These are phyloP conservation scores for Thomomys bottae DNA, from an alignment of 2,113 vertebrate species.

Conservation along the genomic window DNA sequence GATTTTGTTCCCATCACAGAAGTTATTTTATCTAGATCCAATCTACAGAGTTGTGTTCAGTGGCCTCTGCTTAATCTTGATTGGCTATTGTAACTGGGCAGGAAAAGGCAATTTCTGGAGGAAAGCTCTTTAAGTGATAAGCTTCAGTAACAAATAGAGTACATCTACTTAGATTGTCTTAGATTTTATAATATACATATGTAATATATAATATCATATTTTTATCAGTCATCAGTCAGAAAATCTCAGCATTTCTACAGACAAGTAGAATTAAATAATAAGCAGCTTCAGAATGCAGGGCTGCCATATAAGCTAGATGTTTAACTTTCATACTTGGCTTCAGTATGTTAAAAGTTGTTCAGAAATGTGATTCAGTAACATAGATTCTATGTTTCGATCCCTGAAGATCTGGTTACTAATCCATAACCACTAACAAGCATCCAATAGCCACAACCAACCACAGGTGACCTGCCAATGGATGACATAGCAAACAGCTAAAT, in stretches of 20 bases:
- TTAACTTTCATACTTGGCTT: neutral
- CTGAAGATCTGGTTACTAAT: neutral
- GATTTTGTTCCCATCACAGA: neutral
- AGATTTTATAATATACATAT: neutral
- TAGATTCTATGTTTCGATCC: neutral
- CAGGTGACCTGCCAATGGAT: neutral
- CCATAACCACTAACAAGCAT: too few relatives aligned
- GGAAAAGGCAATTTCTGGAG: constrained; percentile 6
- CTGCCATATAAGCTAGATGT: neutral
- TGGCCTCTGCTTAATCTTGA: constrained; percentile 18
- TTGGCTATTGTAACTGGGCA: constrained; percentile 22
- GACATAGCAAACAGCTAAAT: neutral
- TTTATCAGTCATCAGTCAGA: too few relatives aligned
- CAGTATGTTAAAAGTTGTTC: neutral
- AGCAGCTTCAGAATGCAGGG: neutral
- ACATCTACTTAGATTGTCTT: neutral
- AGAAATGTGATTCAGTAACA: neutral
- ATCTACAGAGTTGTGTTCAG: constrained; percentile 35
- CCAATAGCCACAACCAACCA: neutral
- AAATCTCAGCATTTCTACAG: neutral
- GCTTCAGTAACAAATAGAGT: neutral
- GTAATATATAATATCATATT: neutral
- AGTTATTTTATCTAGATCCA: constrained; percentile 23
- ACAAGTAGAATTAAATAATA: neutral
- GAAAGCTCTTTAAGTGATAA: constrained; percentile 56